These are phyloP conservation scores for Heliconius hewitsoni DNA, from an alignment of 1,140 invertebrate genomes.

Conservation along the genomic window DNA sequence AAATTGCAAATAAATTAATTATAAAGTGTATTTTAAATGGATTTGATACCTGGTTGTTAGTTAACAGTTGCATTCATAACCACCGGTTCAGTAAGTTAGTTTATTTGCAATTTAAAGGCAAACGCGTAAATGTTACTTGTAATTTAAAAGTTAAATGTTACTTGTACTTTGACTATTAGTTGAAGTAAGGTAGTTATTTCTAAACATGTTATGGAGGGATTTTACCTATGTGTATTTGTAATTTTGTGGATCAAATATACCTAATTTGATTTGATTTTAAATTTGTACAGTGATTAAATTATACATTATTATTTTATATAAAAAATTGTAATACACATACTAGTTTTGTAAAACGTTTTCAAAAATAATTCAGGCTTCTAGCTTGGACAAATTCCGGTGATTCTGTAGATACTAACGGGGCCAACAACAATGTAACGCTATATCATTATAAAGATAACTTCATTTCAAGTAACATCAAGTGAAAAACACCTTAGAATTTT, in stretches of 20 bases:
- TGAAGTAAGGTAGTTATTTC: neutral
- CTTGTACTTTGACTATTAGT: neutral
- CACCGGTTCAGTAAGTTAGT: constrained; percentile 19
- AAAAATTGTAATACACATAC: no score
- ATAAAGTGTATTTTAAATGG: constrained; percentile 35
- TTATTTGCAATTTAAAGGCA: constrained; percentile 55
- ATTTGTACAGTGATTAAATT: neutral
- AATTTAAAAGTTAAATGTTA: constrained; percentile 32
- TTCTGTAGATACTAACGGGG: no score
- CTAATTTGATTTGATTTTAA: neutral
- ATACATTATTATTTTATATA: no score
- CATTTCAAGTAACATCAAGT: no score
- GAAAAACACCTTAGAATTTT: no score
- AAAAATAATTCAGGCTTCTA: no score
- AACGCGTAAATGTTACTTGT: constrained; percentile 38
- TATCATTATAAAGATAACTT: no score
- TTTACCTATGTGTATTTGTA: neutral
- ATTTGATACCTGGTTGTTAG: constrained; percentile 19
- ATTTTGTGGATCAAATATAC: neutral
- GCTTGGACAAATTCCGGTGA: no score
- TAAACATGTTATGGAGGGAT: neutral
- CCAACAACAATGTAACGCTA: no score
- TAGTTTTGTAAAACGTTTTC: no score
- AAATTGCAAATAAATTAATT: constrained; percentile 36
- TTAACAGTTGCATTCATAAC: constrained; percentile 29